A percentile compares a stretch with the other conserved stretches of the same genome.
These are phyloP conservation scores for Eudasyphora cyanicolor DNA, from an alignment of 2,888 invertebrate genomes.

Conservation along the genomic window DNA sequence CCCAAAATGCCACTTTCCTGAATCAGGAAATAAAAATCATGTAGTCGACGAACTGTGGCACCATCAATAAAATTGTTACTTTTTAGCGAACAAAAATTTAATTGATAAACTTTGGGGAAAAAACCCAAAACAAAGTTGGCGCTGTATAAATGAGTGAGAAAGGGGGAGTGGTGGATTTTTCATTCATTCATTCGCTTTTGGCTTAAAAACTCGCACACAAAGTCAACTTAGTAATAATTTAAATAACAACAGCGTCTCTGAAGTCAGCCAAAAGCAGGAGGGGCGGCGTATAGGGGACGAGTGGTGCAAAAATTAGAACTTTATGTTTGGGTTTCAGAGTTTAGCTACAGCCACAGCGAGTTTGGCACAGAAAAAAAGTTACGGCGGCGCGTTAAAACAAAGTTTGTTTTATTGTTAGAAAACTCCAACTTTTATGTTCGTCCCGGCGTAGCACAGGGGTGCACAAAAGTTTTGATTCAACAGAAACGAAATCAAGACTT, in stretches of 20 bases:
- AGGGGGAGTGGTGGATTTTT: not conserved
- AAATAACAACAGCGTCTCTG: constrained; percentile 67
- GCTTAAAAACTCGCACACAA: constrained; percentile 39
- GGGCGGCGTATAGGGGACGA: not conserved
- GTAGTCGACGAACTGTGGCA: not conserved
- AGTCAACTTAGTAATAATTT: constrained; percentile 68
- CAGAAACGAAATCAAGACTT: constrained; percentile 70
- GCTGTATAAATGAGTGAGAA: not conserved
- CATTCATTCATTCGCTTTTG: constrained; percentile 24
- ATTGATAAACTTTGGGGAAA: constrained; percentile 70
- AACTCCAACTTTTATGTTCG: constrained; percentile 69
- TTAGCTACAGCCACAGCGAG: constrained; percentile 57
- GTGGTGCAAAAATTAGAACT: constrained; percentile 66
- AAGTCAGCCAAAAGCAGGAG: constrained; percentile 20
- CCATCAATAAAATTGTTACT: constrained; percentile 47
- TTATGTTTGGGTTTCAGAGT: constrained; percentile 67
- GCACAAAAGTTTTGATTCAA: constrained; percentile 47
- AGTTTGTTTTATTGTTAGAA: constrained; percentile 68
- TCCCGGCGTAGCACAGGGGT: constrained; percentile 44
- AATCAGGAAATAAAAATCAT: constrained; percentile 24
- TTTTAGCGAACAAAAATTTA: constrained; percentile 69
- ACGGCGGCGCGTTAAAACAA: constrained; percentile 68
- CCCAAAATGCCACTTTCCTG: not conserved
- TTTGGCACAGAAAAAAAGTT: constrained; percentile 67
- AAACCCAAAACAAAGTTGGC: constrained; percentile 56